Base-by-base conservation (phyloP, 2,113 vertebrate genomes). In the Ceyx melanurus region DNA sequence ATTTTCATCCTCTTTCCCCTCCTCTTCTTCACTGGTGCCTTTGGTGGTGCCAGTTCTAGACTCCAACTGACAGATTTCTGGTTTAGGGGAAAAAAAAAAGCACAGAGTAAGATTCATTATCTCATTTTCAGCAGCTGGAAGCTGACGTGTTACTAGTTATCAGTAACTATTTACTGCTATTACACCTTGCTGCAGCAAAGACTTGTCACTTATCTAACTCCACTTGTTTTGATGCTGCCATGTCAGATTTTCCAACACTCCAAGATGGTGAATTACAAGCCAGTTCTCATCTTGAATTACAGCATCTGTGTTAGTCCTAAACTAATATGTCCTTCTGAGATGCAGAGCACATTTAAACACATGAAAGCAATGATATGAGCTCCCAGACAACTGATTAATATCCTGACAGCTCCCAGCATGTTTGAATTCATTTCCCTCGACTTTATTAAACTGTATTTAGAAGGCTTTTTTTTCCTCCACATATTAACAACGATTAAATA, bases 11-110 rank as follows among this genome's bases (percentile, higher is more conserved):
- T 88, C 81, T 29, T 81, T 15, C 29, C 82, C 81, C 10, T 90
- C 66, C 2, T 66, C 82, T 10, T 83, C 79, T 54, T 93, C 70
- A 56, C 0, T 0, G 71, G 3, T 7, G 8, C 9, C 45, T 73
- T 91, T 42, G 28, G 40, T 28, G 23, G n/a, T 42, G 21, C 15
- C 50, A 72, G 25, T 35, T 58, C 21, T 15, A 61, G 45, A 21
- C 28, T 82, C 74, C 46, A 70, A 54, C 8, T 78, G 66, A 76
- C 40, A 60, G 22, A 86, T 58, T 80, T 76, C 93, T 96, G 23
- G 5, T 46, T 70, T 9, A 10, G 5, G 6, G 14, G 6, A 7
- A 23, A 1, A 5, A 72, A 66, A 57, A 33, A 82, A 12, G 37
- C 37, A 10, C 9, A 50, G 48, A 50, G 11, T 7, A 78, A 50